A percentile compares a stretch with the other conserved stretches of the same genome.
These are phyloP conservation scores for Porites lobata DNA, from an alignment of 92 coral and sea anemone species.

Conservation along the genomic window DNA sequence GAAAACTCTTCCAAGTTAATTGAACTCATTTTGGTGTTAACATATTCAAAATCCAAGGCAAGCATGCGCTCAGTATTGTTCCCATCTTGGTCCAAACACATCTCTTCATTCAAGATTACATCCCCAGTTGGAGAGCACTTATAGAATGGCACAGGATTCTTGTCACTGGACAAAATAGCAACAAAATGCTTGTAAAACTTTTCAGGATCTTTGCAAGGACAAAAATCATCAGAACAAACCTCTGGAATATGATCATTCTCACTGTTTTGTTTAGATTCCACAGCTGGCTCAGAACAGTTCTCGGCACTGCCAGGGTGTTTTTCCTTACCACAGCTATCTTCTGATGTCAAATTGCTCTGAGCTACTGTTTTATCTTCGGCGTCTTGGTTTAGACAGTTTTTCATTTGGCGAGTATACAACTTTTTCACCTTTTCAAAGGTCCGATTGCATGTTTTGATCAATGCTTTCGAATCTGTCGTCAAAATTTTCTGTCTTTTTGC, in stretches of 20 bases:
- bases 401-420: slow-evolving; percentile 35
- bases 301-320: not conserved
- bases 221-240: slow-evolving; percentile 20
- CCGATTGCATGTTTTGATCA: slow-evolving; percentile 28
- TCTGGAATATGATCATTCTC: slow-evolving; percentile 15
- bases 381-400: slow-evolving; percentile 11
- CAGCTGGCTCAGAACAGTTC: not conserved
- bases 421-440: slow-evolving; percentile 40
- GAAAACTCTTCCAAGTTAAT: slow-evolving; percentile 37
- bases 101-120: slow-evolving; percentile 40
- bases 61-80: slow-evolving; percentile 25
- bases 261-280: not conserved
- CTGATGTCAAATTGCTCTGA: not conserved
- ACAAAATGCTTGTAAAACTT: slow-evolving; percentile 36
- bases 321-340: not conserved
- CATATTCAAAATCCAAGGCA: slow-evolving; percentile 44
- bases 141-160: slow-evolving; percentile 53
- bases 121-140: slow-evolving; percentile 30
- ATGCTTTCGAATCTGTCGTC: slow-evolving; percentile 33
- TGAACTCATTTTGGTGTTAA: slow-evolving; percentile 29
- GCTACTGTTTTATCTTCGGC: not conserved
- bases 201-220: slow-evolving; percentile 51
- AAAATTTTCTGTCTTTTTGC: slow-evolving; percentile 48
- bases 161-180: slow-evolving; percentile 31
- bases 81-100: slow-evolving; percentile 34